Evolutionary conservation across 2,113 vertebrate genomes (phyloP).

Genomic region (Hypocryptadius cinnamomeus): DNA sequence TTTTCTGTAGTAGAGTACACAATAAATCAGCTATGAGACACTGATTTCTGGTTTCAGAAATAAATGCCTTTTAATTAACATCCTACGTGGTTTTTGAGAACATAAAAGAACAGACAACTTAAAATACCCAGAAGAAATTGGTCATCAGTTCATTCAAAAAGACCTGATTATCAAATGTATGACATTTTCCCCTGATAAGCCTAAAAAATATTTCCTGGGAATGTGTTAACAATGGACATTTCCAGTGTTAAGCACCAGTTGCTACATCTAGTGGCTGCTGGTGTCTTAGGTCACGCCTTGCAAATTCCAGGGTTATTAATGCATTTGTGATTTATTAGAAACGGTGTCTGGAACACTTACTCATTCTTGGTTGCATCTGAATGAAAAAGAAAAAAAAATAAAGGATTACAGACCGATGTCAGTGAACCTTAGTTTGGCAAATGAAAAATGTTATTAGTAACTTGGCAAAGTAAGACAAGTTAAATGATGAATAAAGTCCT

Average conservation of each 20-base stretch:
- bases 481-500: slow-evolving; percentile 38
- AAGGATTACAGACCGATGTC: slow-evolving; percentile 59
- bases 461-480: slow-evolving; percentile 46
- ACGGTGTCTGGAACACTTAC: slow-evolving; percentile 69
- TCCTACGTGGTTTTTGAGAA: not conserved
- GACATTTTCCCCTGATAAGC: slow-evolving; percentile 59
- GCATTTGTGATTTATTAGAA: slow-evolving; percentile 64
- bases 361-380: slow-evolving; percentile 74
- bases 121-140: slow-evolving; percentile 31
- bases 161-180: slow-evolving; percentile 44
- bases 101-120: slow-evolving; percentile 43
- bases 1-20: not conserved
- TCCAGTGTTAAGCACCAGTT: slow-evolving; percentile 63
- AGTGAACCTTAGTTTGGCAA: slow-evolving; percentile 61
- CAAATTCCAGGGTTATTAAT: slow-evolving; percentile 63
- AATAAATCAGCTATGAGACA: slow-evolving; percentile 32
- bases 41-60: slow-evolving; percentile 49
- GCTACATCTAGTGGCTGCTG: slow-evolving; percentile 53
- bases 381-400: slow-evolving; percentile 58
- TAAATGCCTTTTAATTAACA: slow-evolving; percentile 37
- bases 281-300: slow-evolving; percentile 63
- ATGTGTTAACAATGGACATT: slow-evolving; percentile 64
- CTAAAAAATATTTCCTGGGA: slow-evolving; percentile 60
- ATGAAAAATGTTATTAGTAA: slow-evolving; percentile 62
- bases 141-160: slow-evolving; percentile 36